phyloP scores from a whole-genome alignment of 1,140 invertebrate species.

The Bradynema listronoti region DNA sequence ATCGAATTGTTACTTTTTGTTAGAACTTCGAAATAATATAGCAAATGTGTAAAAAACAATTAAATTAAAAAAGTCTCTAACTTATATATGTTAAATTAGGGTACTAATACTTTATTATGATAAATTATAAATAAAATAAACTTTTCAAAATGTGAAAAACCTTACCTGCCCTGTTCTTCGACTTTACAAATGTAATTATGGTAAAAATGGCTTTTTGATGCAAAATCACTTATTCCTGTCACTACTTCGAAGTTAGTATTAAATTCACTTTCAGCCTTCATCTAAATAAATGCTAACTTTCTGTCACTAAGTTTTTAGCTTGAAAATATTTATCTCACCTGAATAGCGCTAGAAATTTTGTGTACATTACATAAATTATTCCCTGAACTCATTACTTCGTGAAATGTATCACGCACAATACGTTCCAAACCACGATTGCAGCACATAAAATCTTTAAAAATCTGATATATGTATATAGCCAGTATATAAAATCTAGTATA shows the following conservation, averaged over 20 bases:
- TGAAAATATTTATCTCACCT: slow-evolving; percentile 11
- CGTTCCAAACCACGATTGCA: slow-evolving; percentile 37
- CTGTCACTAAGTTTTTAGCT: not conserved
- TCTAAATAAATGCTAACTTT: slow-evolving; percentile 12
- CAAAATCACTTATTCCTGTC: slow-evolving; percentile 34
- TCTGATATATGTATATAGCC: not conserved
- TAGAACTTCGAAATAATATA: too few species aligned
- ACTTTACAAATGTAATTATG: slow-evolving; percentile 39
- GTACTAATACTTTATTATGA: not conserved
- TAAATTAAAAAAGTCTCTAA: too few species aligned
- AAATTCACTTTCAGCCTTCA: slow-evolving; percentile 23
- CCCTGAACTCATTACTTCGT: slow-evolving; percentile 9
- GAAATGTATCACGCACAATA: slow-evolving; percentile 22
- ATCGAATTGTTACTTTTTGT: too few species aligned
- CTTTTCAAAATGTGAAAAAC: not conserved
- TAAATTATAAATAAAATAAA: not conserved
- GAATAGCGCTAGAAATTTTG: slow-evolving; percentile 29
- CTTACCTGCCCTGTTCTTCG: slow-evolving; percentile 29
- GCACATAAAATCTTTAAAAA: slow-evolving; percentile 40
- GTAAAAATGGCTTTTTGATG: slow-evolving; percentile 37
- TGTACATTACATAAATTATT: slow-evolving; percentile 32
- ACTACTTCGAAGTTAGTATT: slow-evolving; percentile 48
- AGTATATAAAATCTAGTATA: too few species aligned
- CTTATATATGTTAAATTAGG: not conserved
- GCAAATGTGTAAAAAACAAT: too few species aligned